Percentiles rank a stretch among this genome's conserved stretches.
Conservation (phyloP, 30 jellyfish, hydroid and myxozoan species). For the Catostylus mosaicus region DNA sequence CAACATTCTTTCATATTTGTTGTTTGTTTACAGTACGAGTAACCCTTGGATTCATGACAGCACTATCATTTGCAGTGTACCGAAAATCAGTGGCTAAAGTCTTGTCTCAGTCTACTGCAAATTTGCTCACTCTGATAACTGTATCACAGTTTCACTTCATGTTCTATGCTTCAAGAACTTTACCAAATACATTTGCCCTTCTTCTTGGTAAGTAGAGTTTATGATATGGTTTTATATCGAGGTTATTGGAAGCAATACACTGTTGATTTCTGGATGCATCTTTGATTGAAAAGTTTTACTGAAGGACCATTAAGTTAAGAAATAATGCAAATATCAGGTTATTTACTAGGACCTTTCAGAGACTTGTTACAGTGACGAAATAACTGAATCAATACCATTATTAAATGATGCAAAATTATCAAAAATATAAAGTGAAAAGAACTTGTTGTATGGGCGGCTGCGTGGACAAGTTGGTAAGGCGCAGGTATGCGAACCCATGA, state of each 20-base stretch:
- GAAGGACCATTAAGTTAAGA: background rate
- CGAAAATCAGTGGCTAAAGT: constrained; percentile 49
- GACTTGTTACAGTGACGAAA: too few relatives aligned
- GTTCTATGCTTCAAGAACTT: constrained; percentile 88
- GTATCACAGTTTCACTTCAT: constrained; percentile 85
- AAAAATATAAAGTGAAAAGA: too few relatives aligned
- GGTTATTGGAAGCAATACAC: background rate
- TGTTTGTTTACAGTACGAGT: constrained; percentile 57
- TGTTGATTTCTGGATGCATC: background rate
- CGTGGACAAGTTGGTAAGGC: too few relatives aligned
- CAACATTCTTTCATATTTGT: background rate
- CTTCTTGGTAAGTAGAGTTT: constrained; percentile 64
- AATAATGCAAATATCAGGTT: background rate
- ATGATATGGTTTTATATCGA: background rate
- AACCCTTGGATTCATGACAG: constrained; percentile 69
- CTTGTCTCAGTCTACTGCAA: constrained; percentile 36
- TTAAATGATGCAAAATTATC: too few relatives aligned
- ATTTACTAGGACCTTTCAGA: too few relatives aligned
- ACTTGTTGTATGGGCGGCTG: too few relatives aligned
- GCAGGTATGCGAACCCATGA: too few relatives aligned
- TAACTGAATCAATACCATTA: too few relatives aligned
- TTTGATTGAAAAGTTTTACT: background rate
- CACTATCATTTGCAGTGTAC: constrained; percentile 58
- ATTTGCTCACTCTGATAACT: constrained; percentile 50
- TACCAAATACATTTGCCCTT: constrained; percentile 90